Evolutionary conservation across 1,140 invertebrate genomes (phyloP), one percentile per base, ranked within the genome.

Genomic region (Danaus melanippus): DNA sequence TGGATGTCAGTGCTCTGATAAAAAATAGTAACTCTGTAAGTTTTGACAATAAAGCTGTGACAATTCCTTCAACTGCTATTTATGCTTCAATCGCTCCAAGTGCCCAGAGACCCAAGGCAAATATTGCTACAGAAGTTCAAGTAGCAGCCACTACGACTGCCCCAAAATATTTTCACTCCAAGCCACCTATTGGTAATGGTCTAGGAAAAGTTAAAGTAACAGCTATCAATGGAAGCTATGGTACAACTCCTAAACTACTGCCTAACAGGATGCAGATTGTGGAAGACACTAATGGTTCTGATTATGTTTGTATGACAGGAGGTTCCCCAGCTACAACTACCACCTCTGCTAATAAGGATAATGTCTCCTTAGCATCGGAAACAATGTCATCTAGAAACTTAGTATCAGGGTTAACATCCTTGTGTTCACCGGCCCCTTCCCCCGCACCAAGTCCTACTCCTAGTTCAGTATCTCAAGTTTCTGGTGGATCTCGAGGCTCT

Each of bases 301-400:
- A 92, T 66, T 92, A 92, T 83, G 91, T 92, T 7, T 92, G 91
- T 69, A 92, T 92, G 91, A 92, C 90, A 8, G 90, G 90, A 10
- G 91, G 90, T 43, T 77, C 87, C 15, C 76, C 88, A 32, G 74
- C 73, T 9, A 50, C 81, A 48, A 65, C 71, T 12, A 52, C 78
- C 10, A 62, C 76, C 46, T 66, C 74, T 50, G 63, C 70, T n/a
- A 77, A 59, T 50, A 76, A 76, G 56, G 82, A 86, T 46, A 84
- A 77, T 71, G 56, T 73, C 7, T 79, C 80, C 11, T 42, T 81
- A 45, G 70, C 64, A 32, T 79, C 78, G 42, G 79, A 84, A 58
- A 75, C 82, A 41, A 67, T 76, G 42, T 65, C 68, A 46, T 79
- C 79, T 17, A 68, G 78, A 12, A 82, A 85, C 60, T 66, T 84